phyloP scores from a whole-genome alignment of 2,888 invertebrate genomes.

The Lasioglossum leucozonium region DNA sequence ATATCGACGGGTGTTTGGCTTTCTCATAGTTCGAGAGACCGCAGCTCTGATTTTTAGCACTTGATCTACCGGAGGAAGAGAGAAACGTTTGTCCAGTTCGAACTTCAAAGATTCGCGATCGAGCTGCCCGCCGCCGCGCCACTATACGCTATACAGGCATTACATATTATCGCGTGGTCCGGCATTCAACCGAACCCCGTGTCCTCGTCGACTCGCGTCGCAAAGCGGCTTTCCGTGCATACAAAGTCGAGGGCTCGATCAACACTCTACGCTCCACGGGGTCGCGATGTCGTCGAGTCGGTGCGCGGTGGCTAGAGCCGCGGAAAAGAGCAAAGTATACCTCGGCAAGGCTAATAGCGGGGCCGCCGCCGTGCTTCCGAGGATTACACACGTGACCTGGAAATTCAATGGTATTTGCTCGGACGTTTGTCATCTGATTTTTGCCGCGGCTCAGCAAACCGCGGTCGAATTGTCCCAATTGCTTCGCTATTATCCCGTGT shows the following conservation, averaged over 20 bases:
- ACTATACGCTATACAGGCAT: constrained; percentile 73
- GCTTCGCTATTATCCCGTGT: neutral
- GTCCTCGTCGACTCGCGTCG: constrained; percentile 66
- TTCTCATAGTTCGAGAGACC: constrained; percentile 69
- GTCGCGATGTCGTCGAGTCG: constrained; percentile 55
- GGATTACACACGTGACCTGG: constrained; percentile 17
- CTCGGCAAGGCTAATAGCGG: constrained; percentile 65
- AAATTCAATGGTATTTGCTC: constrained; percentile 45
- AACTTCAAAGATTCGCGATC: constrained; percentile 69
- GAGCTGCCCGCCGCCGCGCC: constrained; percentile 39
- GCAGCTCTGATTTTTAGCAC: constrained; percentile 60
- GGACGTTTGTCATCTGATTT: constrained; percentile 22
- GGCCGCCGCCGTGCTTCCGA: constrained; percentile 21
- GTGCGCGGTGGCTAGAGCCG: constrained; percentile 43
- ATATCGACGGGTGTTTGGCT: constrained; percentile 65
- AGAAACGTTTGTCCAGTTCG: constrained; percentile 45
- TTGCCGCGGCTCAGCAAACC: constrained; percentile 6
- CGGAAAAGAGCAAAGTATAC: constrained; percentile 66
- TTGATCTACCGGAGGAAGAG: constrained; percentile 35
- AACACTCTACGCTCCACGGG: constrained; percentile 67
- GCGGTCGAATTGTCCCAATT: neutral
- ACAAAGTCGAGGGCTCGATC: constrained; percentile 76
- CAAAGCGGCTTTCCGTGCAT: constrained; percentile 71
- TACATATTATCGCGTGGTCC: constrained; percentile 75
- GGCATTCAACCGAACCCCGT: constrained; percentile 61